These are phyloP conservation scores for Xiphophorus hellerii DNA, from an alignment of 2,113 vertebrate genomes.

Conservation along the genomic window DNA sequence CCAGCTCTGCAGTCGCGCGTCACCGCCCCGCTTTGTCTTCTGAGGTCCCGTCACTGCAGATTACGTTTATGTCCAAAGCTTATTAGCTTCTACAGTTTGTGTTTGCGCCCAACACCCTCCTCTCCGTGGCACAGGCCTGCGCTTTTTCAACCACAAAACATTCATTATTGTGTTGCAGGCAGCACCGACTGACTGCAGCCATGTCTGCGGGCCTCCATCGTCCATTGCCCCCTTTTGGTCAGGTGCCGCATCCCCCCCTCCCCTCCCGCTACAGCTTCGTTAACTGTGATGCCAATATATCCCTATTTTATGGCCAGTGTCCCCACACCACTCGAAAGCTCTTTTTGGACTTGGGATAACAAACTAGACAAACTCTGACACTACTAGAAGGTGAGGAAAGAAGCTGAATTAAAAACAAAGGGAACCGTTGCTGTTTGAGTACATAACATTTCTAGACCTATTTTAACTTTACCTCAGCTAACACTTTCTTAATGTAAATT, in stretches of 20 bases:
- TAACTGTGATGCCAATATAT: constrained; percentile 71
- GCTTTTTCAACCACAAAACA: constrained; percentile 13
- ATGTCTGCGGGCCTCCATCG: constrained; percentile 10
- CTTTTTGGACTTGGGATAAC: constrained; percentile 61
- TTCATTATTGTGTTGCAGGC: constrained; percentile 22
- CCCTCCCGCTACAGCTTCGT: constrained; percentile 56
- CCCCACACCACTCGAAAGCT: constrained; percentile 66
- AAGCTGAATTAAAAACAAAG: constrained; percentile 71
- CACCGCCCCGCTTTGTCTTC: neutral
- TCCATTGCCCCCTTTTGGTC: constrained; percentile 28
- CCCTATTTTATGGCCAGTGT: constrained; percentile 84
- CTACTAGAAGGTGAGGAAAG: constrained; percentile 60
- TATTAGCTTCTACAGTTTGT: constrained; percentile 10
- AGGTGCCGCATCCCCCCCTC: constrained; percentile 53
- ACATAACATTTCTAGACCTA: constrained; percentile 91
- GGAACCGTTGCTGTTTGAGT: constrained; percentile 90
- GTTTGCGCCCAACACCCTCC: neutral
- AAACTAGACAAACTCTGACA: constrained; percentile 56
- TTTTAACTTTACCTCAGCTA: constrained; percentile 98
- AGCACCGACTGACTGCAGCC: constrained; percentile 8
- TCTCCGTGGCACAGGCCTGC: neutral
- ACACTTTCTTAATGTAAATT: constrained; percentile 93
- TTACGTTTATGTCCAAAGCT: neutral
- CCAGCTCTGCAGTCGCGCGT: constrained; percentile 17
- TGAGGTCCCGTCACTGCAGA: constrained; percentile 7